phyloP scores from a whole-genome alignment of 1,140 invertebrate species.

The Phymorhynchus buccinoides region DNA sequence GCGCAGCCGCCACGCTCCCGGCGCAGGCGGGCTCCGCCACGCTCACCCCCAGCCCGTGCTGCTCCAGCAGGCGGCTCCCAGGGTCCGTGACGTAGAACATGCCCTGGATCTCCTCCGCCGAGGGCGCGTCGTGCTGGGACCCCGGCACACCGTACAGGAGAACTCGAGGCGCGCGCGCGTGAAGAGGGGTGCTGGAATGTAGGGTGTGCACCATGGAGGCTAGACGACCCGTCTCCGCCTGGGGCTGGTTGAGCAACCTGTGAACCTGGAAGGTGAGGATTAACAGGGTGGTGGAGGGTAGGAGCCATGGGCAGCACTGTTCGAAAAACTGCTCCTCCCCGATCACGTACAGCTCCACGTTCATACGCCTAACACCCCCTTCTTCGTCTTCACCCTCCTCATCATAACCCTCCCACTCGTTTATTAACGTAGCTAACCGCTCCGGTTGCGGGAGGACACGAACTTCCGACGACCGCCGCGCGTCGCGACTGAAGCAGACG shows the following conservation, averaged over 20 bases:
- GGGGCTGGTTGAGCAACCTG: conserved; percentile 31
- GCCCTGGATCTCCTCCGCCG: conserved; percentile 28
- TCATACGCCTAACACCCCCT: neutral
- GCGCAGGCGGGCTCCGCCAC: neutral
- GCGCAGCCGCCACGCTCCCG: neutral
- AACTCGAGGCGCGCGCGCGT: neutral
- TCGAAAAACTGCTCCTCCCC: conserved; percentile 33
- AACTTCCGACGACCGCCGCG: neutral
- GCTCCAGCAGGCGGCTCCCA: conserved; percentile 24
- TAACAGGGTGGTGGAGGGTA: neutral
- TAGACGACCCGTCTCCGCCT: conserved; percentile 24
- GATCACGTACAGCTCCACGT: conserved; percentile 32
- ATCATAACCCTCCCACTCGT: neutral
- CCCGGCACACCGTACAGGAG: conserved; percentile 23
- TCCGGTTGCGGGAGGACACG: neutral
- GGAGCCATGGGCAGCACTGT: conserved; percentile 14
- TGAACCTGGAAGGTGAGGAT: conserved; percentile 26
- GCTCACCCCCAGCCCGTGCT: neutral
- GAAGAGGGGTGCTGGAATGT: neutral
- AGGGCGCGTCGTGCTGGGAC: neutral
- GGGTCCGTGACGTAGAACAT: conserved; percentile 31
- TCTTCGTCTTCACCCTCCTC: too few species aligned
- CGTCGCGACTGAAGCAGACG: neutral
- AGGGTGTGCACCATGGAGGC: conserved; percentile 24
- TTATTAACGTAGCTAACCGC: neutral